Conservation (phyloP, 2,888 invertebrate genomes). For the Oscheius sp. region DNA sequence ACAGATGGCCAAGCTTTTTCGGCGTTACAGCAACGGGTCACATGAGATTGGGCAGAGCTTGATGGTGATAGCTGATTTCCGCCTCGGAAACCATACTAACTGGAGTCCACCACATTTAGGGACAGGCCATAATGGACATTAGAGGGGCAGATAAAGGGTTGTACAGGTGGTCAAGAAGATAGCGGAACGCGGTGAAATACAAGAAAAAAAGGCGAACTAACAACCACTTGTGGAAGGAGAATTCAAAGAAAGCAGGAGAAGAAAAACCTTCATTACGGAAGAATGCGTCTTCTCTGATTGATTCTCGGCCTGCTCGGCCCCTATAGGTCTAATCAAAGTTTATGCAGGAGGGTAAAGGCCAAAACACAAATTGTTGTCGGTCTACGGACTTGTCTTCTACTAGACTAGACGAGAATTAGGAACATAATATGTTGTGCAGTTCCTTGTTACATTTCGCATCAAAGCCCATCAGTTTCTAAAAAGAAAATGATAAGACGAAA, state of each 20-base stretch:
- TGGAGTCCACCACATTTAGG: background rate
- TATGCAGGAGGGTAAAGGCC: no score
- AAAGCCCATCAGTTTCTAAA: background rate
- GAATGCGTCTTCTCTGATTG: no score
- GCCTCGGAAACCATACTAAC: background rate
- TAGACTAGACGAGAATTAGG: background rate
- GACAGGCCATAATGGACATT: slow-evolving; percentile 3
- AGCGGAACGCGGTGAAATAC: no score
- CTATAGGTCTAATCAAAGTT: no score
- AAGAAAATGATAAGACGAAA: background rate
- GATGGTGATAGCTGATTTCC: background rate
- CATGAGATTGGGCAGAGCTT: slow-evolving; percentile 19
- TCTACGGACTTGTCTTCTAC: no score
- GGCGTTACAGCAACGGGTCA: slow-evolving; percentile 34
- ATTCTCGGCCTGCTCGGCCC: no score
- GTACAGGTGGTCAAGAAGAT: background rate
- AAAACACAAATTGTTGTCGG: no score
- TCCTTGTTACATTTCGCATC: background rate
- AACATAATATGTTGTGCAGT: no score
- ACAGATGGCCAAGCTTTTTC: slow-evolving; percentile 34
- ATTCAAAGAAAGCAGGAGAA: background rate
- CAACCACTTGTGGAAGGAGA: no score
- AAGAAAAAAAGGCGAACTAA: no score
- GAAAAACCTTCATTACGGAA: background rate
- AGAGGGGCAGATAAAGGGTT: background rate